Conservation (phyloP, 2,888 invertebrate genomes). For the Drosophila mercatorum region DNA sequence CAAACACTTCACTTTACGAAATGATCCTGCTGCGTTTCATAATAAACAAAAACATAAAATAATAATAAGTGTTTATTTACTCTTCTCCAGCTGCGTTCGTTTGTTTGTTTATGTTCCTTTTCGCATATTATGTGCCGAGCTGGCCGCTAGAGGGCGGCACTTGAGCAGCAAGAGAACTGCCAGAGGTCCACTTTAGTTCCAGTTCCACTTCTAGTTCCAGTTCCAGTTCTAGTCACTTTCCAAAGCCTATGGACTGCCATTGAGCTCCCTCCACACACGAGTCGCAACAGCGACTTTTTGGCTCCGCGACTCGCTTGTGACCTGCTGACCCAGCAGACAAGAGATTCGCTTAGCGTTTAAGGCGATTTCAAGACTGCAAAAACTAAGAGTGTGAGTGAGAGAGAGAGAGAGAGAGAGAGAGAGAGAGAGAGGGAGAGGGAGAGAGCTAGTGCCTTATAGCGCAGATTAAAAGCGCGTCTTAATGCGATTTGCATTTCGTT, state of each 20-base stretch:
- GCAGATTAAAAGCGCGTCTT: slow-evolving; percentile 72
- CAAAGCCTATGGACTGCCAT: slow-evolving; percentile 27
- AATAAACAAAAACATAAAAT: slow-evolving; percentile 17
- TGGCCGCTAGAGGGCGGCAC: slow-evolving; percentile 44
- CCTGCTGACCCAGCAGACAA: slow-evolving; percentile 67
- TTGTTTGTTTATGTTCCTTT: slow-evolving; percentile 46
- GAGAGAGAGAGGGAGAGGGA: neutral
- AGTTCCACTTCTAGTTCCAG: slow-evolving; percentile 23
- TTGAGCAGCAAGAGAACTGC: slow-evolving; percentile 22
- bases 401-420: neutral
- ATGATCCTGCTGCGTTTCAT: slow-evolving; percentile 32
- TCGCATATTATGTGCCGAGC: slow-evolving; percentile 8
- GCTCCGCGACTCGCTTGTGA: slow-evolving; percentile 49
- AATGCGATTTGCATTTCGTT: slow-evolving; percentile 73
- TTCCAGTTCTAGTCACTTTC: slow-evolving; percentile 30
- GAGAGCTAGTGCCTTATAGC: slow-evolving; percentile 27
- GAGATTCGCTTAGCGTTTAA: slow-evolving; percentile 64
- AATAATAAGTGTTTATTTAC: slow-evolving; percentile 24
- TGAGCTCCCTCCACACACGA: slow-evolving; percentile 38
- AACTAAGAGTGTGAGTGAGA: neutral
- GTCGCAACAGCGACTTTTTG: neutral
- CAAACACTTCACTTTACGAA: slow-evolving; percentile 28
- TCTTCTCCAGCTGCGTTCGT: slow-evolving; percentile 29
- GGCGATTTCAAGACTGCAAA: slow-evolving; percentile 47
- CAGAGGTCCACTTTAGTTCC: slow-evolving; percentile 1